Evolutionary conservation across 2,888 invertebrate species (phyloP), one percentile per base, ranked within the genome.

Genomic region (Colletes collaris): DNA sequence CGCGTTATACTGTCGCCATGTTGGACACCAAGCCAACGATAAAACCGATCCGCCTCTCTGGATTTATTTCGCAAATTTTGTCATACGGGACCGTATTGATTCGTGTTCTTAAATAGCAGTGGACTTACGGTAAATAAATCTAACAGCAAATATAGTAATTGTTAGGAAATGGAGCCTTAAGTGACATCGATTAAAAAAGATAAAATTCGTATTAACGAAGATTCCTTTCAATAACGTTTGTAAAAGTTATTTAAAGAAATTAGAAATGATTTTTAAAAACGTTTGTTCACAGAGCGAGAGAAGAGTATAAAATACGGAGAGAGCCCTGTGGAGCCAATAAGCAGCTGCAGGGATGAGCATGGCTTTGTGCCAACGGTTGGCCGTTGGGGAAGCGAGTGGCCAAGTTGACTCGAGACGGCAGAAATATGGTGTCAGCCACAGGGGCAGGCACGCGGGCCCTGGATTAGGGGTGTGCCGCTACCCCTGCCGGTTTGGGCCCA

Each of bases 311-410:
- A 91, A 86, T 88, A 92, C 92, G 92, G 91, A 90, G 93, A 93
- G 92, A 92, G 92, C 93, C 93, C 93, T 93, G 93, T 93, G 90
- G 93, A 93, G 93, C 93, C 93, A 85, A 93, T 93, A 92, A 93
- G 93, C 93, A 93, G 93, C 93, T 93, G 92, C 93, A 93, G 94
- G 93, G 94, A 95, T 92, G 94, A 94, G 89, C 93, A 93, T 90
- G 94, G 94, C 86, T 95, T 95, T 92, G 95, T 96, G 94, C 97
- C 97, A 94, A 95, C 96, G 93, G 97, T 97, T 93, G 97, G 97
- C 93, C 96, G 97, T 89, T 98, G 97, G 97, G 97, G 97, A 94
- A 96, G 96, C 94, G 97, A 98, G 94, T 98, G 98, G 98, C 98
- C 98, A 95, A 98, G 98, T 97, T 98, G 98, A 98, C 98, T 98